Conservation (phyloP, 2,797 vertebrate genomes). For the Monodelphis domestica region DNA sequence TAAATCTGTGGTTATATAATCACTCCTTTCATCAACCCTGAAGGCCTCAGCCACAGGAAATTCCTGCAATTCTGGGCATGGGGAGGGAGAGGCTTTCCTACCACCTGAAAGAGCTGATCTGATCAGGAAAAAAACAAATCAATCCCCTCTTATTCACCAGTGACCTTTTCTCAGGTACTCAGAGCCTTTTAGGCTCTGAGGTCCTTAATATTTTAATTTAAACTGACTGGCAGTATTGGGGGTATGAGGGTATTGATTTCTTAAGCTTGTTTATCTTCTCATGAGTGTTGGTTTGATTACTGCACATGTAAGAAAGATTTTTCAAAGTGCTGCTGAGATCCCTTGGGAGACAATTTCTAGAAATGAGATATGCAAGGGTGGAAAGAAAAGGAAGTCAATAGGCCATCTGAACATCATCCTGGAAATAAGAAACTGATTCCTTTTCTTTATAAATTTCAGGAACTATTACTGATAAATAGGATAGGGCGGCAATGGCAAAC, state of each 20-base stretch:
- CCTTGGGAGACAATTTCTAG: neutral
- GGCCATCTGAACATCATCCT: neutral
- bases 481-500: no score
- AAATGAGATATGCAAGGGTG: neutral
- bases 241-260: constrained; percentile 38
- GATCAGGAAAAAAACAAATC: constrained; percentile 53
- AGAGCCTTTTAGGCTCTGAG: constrained; percentile 6
- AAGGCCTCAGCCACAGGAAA: constrained; percentile 19
- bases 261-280: neutral
- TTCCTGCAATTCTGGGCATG: constrained; percentile 9
- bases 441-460: neutral
- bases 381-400: neutral
- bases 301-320: neutral
- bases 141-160: neutral
- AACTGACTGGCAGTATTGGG: neutral
- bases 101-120: constrained; percentile 20
- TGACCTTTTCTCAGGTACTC: neutral
- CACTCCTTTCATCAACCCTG: neutral
- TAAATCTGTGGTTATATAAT: neutral
- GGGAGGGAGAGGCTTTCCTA: constrained; percentile 35
- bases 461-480: neutral
- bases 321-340: neutral
- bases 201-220: constrained; percentile 44
- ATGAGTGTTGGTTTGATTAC: neutral
- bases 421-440: neutral